Base-by-base conservation (phyloP, 2,797 vertebrate species). In the Decapterus maruadsi region DNA sequence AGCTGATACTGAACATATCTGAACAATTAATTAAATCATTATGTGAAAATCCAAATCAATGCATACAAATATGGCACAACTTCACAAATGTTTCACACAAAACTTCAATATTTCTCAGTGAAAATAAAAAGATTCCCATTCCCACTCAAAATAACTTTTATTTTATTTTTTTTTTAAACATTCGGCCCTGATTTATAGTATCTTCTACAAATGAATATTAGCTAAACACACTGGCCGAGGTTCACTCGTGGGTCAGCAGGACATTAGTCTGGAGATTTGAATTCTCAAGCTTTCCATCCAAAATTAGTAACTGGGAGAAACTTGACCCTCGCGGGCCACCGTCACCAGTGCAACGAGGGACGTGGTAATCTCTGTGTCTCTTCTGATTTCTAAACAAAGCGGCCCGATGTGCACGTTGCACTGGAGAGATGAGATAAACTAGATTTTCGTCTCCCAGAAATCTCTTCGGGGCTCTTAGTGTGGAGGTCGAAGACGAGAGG, bases 251-350 rank as follows among this genome's bases (percentile, higher is more conserved):
- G 4, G 31, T 16, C 26, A 13, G 20, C 26, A 13, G 20, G 11
- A 16, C 1, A 40, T 42, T 13, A 11, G 17, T 36, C 19, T 3
- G 19, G 40, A 75, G 59, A 84, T 38, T 70, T 54, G 31, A 64
- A 69, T 89, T 92, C 85, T 87, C 80, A 90, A 70, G 80, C 71
- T 72, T 72, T 58, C 75, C 7, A 19, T 88, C 81, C 63, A 86
- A 87, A 90, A 78, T 90, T 53, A 91, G 84, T 43, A 43, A 43
- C 13, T 82, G 78, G 78, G 72, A 83, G 86, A 31, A 73, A 43
- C 14, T 40, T 75, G 75, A 68, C 75, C 85, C 61, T 61, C 4
- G 6, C 48, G 6, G 61, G 61, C 53, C 20, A 48, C 66, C 17
- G 78, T 4, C 6, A 14, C 56, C 16, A 77, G 50, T 67, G 63